phyloP scores from a whole-genome alignment of 2,888 invertebrate species.

The Xylota segnis region DNA sequence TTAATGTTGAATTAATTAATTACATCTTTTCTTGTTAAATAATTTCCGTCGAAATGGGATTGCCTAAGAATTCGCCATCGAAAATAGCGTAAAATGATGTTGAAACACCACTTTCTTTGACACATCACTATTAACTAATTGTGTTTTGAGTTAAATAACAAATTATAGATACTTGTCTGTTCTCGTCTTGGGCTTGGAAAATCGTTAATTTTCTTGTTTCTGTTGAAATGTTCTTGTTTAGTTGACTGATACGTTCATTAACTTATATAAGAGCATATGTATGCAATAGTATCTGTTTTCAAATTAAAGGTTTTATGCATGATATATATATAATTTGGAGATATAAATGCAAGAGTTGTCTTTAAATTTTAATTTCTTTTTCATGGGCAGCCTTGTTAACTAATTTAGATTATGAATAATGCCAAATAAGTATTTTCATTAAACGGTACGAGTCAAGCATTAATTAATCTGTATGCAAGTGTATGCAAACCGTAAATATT shows the following conservation, averaged over 20 bases:
- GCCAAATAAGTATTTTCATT: too few species aligned
- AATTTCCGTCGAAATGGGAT: slow-evolving; percentile 4
- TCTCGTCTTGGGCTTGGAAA: background rate
- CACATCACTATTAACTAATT: slow-evolving; percentile 6
- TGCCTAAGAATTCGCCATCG: slow-evolving; percentile 10
- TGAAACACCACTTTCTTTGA: background rate
- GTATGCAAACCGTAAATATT: background rate
- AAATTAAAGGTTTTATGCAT: background rate
- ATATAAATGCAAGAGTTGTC: background rate
- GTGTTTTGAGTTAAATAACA: background rate
- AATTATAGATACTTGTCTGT: background rate
- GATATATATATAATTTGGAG: background rate
- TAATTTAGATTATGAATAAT: background rate
- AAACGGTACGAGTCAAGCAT: background rate
- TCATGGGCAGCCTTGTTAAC: background rate
- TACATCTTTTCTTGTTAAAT: slow-evolving; percentile 10
- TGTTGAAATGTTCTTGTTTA: background rate
- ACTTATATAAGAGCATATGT: background rate
- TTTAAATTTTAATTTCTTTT: background rate
- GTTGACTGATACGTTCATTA: background rate
- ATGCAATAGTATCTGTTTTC: background rate
- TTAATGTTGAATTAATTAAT: slow-evolving; percentile 20
- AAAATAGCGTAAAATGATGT: background rate
- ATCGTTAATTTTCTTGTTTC: background rate
- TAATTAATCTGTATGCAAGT: background rate